Conservation (phyloP, 2,797 vertebrate genomes). For the Sebastes vulpes region DNA sequence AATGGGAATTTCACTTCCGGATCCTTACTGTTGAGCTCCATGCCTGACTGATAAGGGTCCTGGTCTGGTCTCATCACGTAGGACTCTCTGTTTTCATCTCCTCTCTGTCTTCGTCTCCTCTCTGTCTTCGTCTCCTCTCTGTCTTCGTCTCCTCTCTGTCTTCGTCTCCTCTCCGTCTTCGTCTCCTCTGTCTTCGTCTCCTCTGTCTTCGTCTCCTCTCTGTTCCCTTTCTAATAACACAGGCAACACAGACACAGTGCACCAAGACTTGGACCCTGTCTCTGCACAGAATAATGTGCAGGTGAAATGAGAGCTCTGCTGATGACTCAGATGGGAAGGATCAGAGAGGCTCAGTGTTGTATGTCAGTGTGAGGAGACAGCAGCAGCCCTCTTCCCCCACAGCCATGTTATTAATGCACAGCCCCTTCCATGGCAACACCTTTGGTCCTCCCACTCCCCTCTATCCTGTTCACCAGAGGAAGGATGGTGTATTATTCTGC, state of each 20-base stretch:
- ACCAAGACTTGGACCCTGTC: background rate
- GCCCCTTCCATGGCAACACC: constrained; percentile 29
- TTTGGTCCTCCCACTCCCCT: constrained; percentile 16
- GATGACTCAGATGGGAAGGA: constrained; percentile 27
- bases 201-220: background rate
- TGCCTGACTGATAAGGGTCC: constrained; percentile 26
- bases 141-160: too few species aligned
- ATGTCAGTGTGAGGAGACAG: constrained; percentile 10
- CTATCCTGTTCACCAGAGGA: background rate
- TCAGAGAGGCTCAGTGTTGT: constrained; percentile 33
- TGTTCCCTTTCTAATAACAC: constrained; percentile 3
- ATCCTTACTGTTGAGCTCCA: too few species aligned
- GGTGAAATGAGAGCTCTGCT: constrained; percentile 33
- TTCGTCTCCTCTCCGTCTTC: background rate
- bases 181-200: background rate
- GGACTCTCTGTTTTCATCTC: background rate
- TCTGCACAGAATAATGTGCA: background rate
- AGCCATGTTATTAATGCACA: constrained; percentile 32
- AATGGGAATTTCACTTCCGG: too few species aligned
- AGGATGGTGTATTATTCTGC: constrained; percentile 25
- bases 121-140: too few species aligned
- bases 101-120: background rate
- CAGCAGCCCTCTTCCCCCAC: background rate
- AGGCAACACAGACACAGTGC: background rate
- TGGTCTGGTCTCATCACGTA: constrained; percentile 12